A percentile compares a stretch with the other conserved stretches of the same genome.
Evolutionary conservation across 2,888 invertebrate species (phyloP).

Genomic region (Phaedon cochleariae): DNA sequence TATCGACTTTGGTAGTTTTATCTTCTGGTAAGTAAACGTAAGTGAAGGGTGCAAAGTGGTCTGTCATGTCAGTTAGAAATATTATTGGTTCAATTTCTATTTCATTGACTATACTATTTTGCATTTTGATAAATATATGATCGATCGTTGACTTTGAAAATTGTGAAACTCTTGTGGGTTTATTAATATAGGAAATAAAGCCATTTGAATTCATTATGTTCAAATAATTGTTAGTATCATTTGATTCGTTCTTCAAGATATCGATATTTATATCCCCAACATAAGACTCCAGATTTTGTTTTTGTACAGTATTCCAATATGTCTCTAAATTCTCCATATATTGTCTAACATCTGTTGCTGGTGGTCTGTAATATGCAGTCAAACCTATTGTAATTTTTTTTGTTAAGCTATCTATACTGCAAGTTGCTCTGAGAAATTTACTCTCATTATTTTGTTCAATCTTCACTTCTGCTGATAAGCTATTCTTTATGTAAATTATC

Average conservation of each 20-base stretch:
- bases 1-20: too few relatives aligned
- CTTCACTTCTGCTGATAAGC: not conserved
- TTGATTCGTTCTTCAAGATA: not conserved
- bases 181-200: too few relatives aligned
- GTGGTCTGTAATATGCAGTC: too few relatives aligned
- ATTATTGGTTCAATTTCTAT: not conserved
- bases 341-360: too few relatives aligned
- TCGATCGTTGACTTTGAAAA: not conserved
- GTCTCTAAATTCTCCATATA: slow-evolving; percentile 2
- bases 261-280: slow-evolving; percentile 2
- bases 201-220: not conserved
- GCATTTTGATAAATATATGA: not conserved
- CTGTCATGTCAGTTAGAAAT: not conserved
- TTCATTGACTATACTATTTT: not conserved
- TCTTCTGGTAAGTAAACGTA: not conserved
- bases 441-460: not conserved
- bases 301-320: not conserved
- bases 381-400: not conserved
- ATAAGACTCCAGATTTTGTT: not conserved
- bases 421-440: slow-evolving; percentile 9
- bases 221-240: not conserved
- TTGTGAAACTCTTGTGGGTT: too few relatives aligned
- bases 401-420: not conserved
- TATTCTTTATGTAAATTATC: slow-evolving; percentile 1
- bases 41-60: not conserved